These are phyloP conservation scores for Ypsolopha scabrella DNA, from an alignment of 2,888 invertebrate genomes.

Conservation along the genomic window DNA sequence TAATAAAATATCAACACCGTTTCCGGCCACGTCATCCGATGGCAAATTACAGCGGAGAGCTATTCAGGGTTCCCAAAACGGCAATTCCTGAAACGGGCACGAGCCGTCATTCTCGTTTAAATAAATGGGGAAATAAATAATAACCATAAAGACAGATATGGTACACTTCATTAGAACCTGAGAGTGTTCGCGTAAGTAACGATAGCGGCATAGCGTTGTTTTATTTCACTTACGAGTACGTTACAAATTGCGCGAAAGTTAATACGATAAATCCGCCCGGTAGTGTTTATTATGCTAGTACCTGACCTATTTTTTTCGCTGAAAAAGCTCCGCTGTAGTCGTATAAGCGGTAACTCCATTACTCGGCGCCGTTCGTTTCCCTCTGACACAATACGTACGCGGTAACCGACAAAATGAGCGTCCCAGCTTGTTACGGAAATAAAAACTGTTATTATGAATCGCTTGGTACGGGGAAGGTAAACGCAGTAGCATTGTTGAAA, in stretches of 20 bases:
- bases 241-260: conserved; percentile 18
- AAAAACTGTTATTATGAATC: conserved; percentile 59
- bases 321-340: conserved; percentile 29
- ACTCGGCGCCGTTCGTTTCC: conserved; percentile 50
- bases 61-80: too few species aligned
- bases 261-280: conserved; percentile 38
- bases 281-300: conserved; percentile 32
- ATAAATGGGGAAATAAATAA: conserved; percentile 19
- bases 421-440: conserved; percentile 60
- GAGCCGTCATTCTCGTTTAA: conserved; percentile 6
- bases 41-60: too few species aligned
- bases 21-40: too few species aligned
- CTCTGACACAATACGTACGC: conserved; percentile 46
- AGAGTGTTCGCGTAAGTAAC: not conserved
- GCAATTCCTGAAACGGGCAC: too few species aligned
- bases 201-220: not conserved
- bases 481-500: conserved; percentile 17
- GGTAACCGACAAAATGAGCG: conserved; percentile 59
- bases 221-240: not conserved
- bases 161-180: conserved; percentile 10
- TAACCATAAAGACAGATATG: conserved; percentile 16
- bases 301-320: conserved; percentile 4
- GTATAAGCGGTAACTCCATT: conserved; percentile 42
- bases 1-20: too few species aligned
- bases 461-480: conserved; percentile 29